Evolutionary conservation across 2,113 vertebrate genomes (phyloP), one percentile per base, ranked within the genome.

Genomic region (Spilogale gracilis): DNA sequence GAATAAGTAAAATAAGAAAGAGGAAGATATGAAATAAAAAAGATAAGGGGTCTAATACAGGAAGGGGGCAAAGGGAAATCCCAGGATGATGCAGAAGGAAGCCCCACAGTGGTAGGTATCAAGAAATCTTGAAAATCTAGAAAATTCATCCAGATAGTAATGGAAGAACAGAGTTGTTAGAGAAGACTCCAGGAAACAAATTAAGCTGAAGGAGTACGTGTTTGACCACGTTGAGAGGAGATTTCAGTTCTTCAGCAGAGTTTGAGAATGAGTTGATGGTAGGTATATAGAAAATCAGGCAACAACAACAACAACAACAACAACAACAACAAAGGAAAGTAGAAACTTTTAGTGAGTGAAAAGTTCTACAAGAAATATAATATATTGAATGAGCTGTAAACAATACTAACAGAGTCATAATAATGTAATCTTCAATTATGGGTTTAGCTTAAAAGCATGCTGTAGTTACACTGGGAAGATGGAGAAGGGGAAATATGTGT

Each of bases 101-200:
- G 14, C 52, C 45, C 20, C 50, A 60, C 13, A 56, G 10, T 32
- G 23, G 50, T n/a, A 56, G 43, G 9, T 73, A 56, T 45, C 10
- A 18, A 96, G 80, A 25, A 74, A 27, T 17, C 32, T 69, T 58
- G 87, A 76, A 86, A 52, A 90, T 60, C 38, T 38, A 38, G 38
- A 2, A 38, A 96, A 9, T 69, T 69, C 67, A 21, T 65, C 38
- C 5, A 78, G 50, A 20, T 14, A 81, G 16, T 89, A 65, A 82
- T 17, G 78, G 61, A 63, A 88, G 32, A 21, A 79, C 20, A 60
- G 54, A 48, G 12, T 92, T 61, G 18, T 48, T 3, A 82, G 48
- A 30, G 67, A 93, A 61, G n/a, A 80, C 45, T 63, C 30, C 56
- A 52, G 83, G 45, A 92, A 96, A 69, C 87, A 94, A 80, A 93